Conservation (phyloP, 1,140 invertebrate species). For the Melanaphis sacchari region DNA sequence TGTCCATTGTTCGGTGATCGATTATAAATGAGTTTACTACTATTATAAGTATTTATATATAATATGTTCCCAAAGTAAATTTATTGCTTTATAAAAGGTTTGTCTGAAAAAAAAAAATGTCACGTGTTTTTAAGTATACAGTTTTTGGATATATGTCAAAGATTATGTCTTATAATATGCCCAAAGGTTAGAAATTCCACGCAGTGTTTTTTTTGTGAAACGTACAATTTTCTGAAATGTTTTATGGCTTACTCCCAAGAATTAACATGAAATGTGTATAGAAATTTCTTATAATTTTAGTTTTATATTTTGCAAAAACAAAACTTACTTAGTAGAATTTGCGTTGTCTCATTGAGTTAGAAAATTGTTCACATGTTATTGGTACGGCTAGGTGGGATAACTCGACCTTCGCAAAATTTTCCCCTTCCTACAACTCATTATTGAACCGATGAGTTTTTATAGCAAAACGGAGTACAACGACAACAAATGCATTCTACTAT, state of each 20-base stretch:
- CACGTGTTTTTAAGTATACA: background rate
- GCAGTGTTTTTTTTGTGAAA: background rate
- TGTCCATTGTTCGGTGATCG: background rate
- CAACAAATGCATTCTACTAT: background rate
- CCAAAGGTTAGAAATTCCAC: constrained; percentile 4
- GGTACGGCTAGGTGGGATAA: background rate
- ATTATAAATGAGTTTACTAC: background rate
- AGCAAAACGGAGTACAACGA: background rate
- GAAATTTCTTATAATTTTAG: constrained; percentile 8
- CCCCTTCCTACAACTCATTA: background rate
- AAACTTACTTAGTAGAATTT: background rate
- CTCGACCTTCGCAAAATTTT: background rate
- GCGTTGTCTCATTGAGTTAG: background rate
- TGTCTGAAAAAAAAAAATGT: background rate
- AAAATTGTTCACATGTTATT: background rate
- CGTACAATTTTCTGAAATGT: constrained; percentile 7
- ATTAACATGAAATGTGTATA: background rate
- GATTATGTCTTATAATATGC: background rate
- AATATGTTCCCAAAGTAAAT: background rate
- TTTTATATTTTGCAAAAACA: background rate
- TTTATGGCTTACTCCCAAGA: background rate
- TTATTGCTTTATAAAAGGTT: background rate
- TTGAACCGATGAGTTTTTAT: background rate
- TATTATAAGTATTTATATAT: background rate
- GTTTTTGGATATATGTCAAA: constrained; percentile 8